A percentile compares a stretch with the other conserved stretches of the same genome.
Conservation (phyloP, 2,113 vertebrate genomes). For the Takifugu flavidus region DNA sequence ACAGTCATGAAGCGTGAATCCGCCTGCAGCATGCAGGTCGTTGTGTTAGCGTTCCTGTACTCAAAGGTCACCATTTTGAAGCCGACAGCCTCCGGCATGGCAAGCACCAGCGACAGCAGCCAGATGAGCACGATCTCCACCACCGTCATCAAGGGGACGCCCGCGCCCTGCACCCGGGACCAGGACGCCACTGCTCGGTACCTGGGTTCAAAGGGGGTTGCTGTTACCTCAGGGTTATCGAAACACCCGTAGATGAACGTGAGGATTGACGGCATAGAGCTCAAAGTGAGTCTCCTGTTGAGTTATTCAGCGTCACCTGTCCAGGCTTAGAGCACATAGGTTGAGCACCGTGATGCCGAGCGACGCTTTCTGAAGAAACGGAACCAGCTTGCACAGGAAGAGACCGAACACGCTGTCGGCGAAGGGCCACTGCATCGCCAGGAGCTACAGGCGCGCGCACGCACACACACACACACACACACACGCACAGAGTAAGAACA, state of each 20-base stretch:
- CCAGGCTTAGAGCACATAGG: constrained; percentile 91
- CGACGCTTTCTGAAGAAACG: constrained; percentile 94
- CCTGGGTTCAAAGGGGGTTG: constrained; percentile 58
- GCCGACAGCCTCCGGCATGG: constrained; percentile 89
- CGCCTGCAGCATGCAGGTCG: constrained; percentile 86
- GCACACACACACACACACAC: constrained; percentile 38
- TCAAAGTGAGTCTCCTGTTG: background rate
- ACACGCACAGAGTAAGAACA: background rate
- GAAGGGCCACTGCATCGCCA: constrained; percentile 86
- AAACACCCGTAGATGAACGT: background rate
- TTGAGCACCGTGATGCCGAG: constrained; percentile 96
- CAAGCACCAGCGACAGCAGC: constrained; percentile 84
- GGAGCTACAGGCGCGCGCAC: constrained; percentile 73
- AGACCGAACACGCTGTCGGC: constrained; percentile 78
- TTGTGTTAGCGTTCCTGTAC: constrained; percentile 73
- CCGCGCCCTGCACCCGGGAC: constrained; percentile 89
- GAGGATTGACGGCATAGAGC: too few relatives aligned
- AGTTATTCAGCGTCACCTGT: constrained; percentile 80
- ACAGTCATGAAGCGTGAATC: constrained; percentile 82
- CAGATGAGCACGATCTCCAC: constrained; percentile 89
- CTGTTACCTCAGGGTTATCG: background rate
- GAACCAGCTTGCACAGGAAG: constrained; percentile 91
- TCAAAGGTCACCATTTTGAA: constrained; percentile 82
- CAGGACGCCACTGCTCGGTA: constrained; percentile 94
- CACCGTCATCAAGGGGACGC: constrained; percentile 85